Conservation (phyloP, 2,888 invertebrate genomes). For the Tuta absoluta region DNA sequence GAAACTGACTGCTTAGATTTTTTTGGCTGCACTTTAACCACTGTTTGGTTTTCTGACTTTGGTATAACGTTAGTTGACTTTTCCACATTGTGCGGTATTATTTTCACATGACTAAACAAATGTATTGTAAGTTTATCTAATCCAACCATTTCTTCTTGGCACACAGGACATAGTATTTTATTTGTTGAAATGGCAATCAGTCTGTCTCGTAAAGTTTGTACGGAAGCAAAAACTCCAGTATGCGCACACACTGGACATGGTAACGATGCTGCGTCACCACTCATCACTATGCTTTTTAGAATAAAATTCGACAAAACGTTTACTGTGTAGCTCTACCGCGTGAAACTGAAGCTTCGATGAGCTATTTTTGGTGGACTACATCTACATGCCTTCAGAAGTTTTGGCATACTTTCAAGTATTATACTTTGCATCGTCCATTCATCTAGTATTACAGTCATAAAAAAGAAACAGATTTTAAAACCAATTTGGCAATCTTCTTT, state of each 20-base stretch:
- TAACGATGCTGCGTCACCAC: constrained; percentile 80
- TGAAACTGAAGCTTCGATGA: constrained; percentile 61
- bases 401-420: constrained; percentile 74
- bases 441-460: not conserved
- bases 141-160: constrained; percentile 87
- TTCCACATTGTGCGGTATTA: constrained; percentile 51
- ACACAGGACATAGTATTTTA: constrained; percentile 88
- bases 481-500: no score
- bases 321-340: constrained; percentile 39
- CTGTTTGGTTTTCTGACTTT: constrained; percentile 46
- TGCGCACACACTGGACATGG: constrained; percentile 89
- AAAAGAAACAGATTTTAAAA: not conserved
- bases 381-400: constrained; percentile 44
- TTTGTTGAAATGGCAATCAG: constrained; percentile 89
- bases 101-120: constrained; percentile 86
- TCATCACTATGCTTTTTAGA: constrained; percentile 49
- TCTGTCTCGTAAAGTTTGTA: constrained; percentile 85
- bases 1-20: constrained; percentile 53
- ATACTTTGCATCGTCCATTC: constrained; percentile 41
- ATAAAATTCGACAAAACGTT: constrained; percentile 14
- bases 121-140: constrained; percentile 92
- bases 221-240: constrained; percentile 85
- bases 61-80: constrained; percentile 43
- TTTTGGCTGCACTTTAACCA: constrained; percentile 49
- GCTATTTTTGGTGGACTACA: constrained; percentile 70